Evolutionary conservation across 1,140 invertebrate species (phyloP), one percentile per base, ranked within the genome.

Genomic region (Luehdorfia chinensis): DNA sequence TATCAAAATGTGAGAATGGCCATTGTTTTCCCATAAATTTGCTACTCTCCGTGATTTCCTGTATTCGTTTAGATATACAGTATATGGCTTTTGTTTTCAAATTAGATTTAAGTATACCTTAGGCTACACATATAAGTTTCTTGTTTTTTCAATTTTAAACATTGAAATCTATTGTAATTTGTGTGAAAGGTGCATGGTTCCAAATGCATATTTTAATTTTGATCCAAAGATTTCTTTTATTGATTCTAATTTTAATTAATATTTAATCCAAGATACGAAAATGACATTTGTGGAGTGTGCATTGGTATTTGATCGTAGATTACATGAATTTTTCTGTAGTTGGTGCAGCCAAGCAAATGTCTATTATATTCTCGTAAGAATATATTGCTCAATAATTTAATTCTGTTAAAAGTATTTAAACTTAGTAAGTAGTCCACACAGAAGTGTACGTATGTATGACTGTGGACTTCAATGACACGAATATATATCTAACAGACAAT

Each of bases 301-400:
- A 78, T 81, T 75, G 74, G 77, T 81, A 78, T 75, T 76, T 74
- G 71, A 80, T 80, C 74, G 64, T 84, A 80, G 75, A 53, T 72
- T 68, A 63, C 55, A 67, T 69, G 66, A 70, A 56, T 49, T 59
- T 72, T 76, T 80, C 72, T 61, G 75, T 83, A 81, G 76, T 81
- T 78, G 78, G 81, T 81, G 81, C 81, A 85, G 73, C 78, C 68
- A 78, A 81, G 78, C 76, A 81, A 84, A 78, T 79, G 75, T 85
- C 77, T 85, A 81, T 68, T 76, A 75, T 84, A 85, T 85, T 85
- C 75, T 81, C 69, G 72, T 79, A 84, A 47, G 75, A 76, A 81
- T 81, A 83, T 81, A 80, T 85, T 85, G 81, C 81, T 85, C 81
- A 85, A 85, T 83, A 72, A 74, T 84, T 80, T 80, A 75, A 79